Percentiles rank a stretch among this genome's conserved stretches.
Conservation (phyloP, 2,888 invertebrate genomes). For the Thymelicus sylvestris region DNA sequence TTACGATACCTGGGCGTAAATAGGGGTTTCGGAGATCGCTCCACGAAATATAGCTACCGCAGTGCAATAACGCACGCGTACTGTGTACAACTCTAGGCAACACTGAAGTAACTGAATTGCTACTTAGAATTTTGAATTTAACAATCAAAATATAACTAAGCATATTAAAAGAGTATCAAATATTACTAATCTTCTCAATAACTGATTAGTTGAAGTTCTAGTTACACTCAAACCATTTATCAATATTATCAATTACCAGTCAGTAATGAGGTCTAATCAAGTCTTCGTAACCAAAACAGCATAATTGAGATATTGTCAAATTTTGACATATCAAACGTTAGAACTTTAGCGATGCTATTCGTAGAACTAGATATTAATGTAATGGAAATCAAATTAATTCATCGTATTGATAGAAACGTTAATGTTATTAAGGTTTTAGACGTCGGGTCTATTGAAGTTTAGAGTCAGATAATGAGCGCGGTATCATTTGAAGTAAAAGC, state of each 20-base stretch:
- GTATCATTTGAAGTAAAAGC: slow-evolving; percentile 28
- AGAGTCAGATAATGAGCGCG: slow-evolving; percentile 17
- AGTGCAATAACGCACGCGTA: slow-evolving; percentile 29
- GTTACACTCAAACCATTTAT: background rate
- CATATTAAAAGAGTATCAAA: background rate
- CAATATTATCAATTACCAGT: background rate
- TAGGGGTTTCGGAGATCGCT: slow-evolving; percentile 69
- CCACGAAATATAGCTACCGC: slow-evolving; percentile 58
- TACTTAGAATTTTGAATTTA: background rate
- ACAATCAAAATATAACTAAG: background rate
- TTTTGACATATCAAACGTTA: slow-evolving; percentile 22
- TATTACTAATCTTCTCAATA: background rate
- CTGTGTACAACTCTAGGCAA: slow-evolving; percentile 22
- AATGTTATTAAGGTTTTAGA: slow-evolving; percentile 2
- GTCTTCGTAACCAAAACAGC: slow-evolving; percentile 1
- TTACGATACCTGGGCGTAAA: slow-evolving; percentile 72
- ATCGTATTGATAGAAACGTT: slow-evolving; percentile 25
- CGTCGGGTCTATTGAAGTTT: slow-evolving; percentile 11
- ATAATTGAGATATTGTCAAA: slow-evolving; percentile 18
- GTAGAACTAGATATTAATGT: slow-evolving; percentile 18
- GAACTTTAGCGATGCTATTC: slow-evolving; percentile 27
- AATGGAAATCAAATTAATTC: slow-evolving; percentile 27
- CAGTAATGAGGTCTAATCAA: slow-evolving; percentile 12
- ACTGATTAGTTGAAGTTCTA: background rate
- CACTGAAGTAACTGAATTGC: background rate